A percentile compares a stretch with the other conserved stretches of the same genome.
Evolutionary conservation across 2,888 invertebrate genomes (phyloP).

Genomic region (Agriopis aurantiaria): DNA sequence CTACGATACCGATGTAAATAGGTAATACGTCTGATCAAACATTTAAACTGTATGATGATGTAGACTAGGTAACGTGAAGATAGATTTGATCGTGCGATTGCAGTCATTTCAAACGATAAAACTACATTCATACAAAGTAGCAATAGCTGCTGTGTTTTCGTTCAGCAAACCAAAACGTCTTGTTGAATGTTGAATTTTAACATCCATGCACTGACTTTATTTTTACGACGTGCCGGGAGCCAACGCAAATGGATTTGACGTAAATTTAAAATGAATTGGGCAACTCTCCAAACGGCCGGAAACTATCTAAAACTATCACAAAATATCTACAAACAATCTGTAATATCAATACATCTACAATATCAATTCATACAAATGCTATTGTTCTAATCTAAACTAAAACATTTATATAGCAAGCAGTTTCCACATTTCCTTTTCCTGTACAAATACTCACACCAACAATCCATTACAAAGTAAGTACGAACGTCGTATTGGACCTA

Average conservation of each 20-base stretch:
- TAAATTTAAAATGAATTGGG: constrained; percentile 71
- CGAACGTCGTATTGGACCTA: constrained; percentile 25
- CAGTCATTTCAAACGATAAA: neutral
- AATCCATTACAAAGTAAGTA: constrained; percentile 28
- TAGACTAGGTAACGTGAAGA: too few relatives aligned
- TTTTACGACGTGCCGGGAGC: constrained; percentile 61
- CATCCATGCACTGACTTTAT: constrained; percentile 52
- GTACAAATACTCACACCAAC: constrained; percentile 40
- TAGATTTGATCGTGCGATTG: too few relatives aligned
- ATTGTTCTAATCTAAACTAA: constrained; percentile 12
- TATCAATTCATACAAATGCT: constrained; percentile 6
- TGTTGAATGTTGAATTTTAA: constrained; percentile 32
- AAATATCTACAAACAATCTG: constrained; percentile 37
- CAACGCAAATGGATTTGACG: constrained; percentile 73
- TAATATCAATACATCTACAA: constrained; percentile 5
- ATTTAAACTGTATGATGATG: too few relatives aligned
- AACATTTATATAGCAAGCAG: neutral
- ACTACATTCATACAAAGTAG: neutral
- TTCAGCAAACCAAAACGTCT: constrained; percentile 16
- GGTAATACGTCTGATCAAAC: too few relatives aligned
- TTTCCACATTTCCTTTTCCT: constrained; percentile 47
- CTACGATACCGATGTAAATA: too few relatives aligned
- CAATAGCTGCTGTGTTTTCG: neutral
- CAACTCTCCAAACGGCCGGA: constrained; percentile 66
- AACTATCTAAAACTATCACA: constrained; percentile 57